A percentile compares a stretch with the other conserved stretches of the same genome.
These are phyloP conservation scores for Catostomus latipinnis DNA, from an alignment of 2,797 vertebrate genomes.

Conservation along the genomic window DNA sequence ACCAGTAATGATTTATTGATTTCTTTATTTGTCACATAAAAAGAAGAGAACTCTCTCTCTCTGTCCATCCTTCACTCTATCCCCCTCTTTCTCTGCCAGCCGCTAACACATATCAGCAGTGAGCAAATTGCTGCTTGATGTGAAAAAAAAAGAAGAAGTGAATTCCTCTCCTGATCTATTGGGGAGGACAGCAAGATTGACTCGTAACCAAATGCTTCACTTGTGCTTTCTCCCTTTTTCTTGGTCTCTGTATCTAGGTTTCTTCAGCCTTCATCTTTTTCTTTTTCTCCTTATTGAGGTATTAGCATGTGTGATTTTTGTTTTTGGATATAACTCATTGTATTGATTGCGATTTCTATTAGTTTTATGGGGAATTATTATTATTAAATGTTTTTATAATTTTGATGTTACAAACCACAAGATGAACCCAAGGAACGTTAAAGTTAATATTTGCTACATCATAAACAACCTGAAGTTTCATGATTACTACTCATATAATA, in stretches of 20 bases:
- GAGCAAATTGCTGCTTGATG: constrained; percentile 65
- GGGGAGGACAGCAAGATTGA: constrained; percentile 27
- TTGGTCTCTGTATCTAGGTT: neutral
- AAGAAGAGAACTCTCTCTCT: constrained; percentile 62
- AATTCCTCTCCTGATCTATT: constrained; percentile 52
- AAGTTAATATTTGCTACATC: constrained; percentile 9
- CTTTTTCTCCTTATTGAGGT: neutral
- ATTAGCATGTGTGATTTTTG: too few relatives aligned
- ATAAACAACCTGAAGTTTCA: constrained; percentile 27
- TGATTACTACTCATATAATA: neutral
- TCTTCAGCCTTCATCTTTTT: neutral
- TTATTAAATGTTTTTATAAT: constrained; percentile 7
- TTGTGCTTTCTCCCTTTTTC: constrained; percentile 15
- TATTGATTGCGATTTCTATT: constrained; percentile 12
- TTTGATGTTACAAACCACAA: constrained; percentile 38
- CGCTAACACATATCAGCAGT: constrained; percentile 46
- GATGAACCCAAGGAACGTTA: constrained; percentile 18
- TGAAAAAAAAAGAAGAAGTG: constrained; percentile 45
- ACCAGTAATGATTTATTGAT: constrained; percentile 82
- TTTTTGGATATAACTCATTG: neutral
- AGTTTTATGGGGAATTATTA: constrained; percentile 10
- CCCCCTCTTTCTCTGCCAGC: constrained; percentile 9
- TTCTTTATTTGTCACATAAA: constrained; percentile 82
- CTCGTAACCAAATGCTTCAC: constrained; percentile 41
- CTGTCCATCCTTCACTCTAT: constrained; percentile 35